Base-by-base conservation (phyloP, 2,797 vertebrate species). In the Syngnathus rostellatus region DNA sequence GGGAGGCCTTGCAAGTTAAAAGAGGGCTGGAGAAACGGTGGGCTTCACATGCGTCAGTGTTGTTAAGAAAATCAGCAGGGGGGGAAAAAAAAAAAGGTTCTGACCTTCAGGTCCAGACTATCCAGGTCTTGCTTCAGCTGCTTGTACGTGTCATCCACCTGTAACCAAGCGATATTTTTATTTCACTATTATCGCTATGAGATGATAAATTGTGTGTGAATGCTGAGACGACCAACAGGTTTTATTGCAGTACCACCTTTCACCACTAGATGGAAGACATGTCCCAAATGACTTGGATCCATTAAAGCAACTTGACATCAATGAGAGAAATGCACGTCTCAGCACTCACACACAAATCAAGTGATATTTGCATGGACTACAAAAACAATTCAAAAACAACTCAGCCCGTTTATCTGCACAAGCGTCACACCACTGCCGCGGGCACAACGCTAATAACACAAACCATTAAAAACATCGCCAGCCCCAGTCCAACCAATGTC, bases 41-140 rank as follows among this genome's bases (percentile, higher is more conserved):
- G n/a, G 21, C 37, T 38, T 12, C 40, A 31, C 64, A 55, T 39
- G 51, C 17, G 31, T 63, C 25, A 51, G 63, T 3, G 11, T 19
- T 7, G 63, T 23, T 23, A 54, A 54, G 40, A 5, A 40, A 12
- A 23, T 41, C 51, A 45, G 3, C 21, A 38, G 31, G 0, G 23
- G 58, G 31, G 0, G 23, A 58, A 40, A 25, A 21, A 16, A 41
- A 66, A 31, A 5, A 31, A 17, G 2, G 63, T 75, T 23, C 86
- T 91, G 84, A 97, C 94, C 95, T 98, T 98, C 58, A 98, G 89
- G 82, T 98, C 96, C 82, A 98, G 83, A 85, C 96, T 97, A 72
- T 98, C 94, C 88, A 98, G 76, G 79, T 98, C 94, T 84, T 97
- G 96, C 92, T 97, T 98, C 89, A 98, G 85, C 83, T 96, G 94